Evolutionary conservation across 2,797 vertebrate genomes (phyloP), one percentile per base, ranked within the genome.

Genomic region (Ctenopoma multispine): DNA sequence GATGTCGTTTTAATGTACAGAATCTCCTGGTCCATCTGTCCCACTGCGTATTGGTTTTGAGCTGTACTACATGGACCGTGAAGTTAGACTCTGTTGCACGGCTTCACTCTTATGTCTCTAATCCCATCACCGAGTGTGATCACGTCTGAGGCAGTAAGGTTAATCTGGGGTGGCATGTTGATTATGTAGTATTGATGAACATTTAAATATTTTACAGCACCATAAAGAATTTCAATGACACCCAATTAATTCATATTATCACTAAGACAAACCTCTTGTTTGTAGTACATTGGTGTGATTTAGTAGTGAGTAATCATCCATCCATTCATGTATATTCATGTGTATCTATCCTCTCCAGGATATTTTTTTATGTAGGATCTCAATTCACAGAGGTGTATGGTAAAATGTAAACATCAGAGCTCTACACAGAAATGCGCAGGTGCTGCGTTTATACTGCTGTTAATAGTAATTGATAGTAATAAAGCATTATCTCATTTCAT

Each of bases 21-120:
- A 9, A 69, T 62, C 43, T 27, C 8, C 29, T 31, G 4, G 36
- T 41, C 68, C 66, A 79, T 80, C 76, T 88, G 78, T 63, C 36
- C 14, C 49, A 3, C 40, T 1, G 3, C 38, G 68, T 56, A 54
- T 47, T 7, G 29, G 29, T 38, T 79, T 69, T 20, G n/a, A 77
- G 58, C 21, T 4, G 7, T 0, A 54, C 40, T 21, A 47, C 77
- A 69, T 49, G 69, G 61, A 51, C 29, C 55, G 47, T 81, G 82
- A 65, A 54, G 62, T 64, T 12, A 6, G 46, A 60, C 38, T 53
- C 63, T 63, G 51, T 61, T 57, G 27, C 57, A 44, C 31, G 6
- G 8, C 50, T 46, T 44, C 15, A 9, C 36, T 29, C 61, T 56
- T 53, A 13, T 4, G 34, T 64, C 5, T 69, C 51, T 48, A 12